These are phyloP conservation scores for Apamea epomidion DNA, from an alignment of 2,888 invertebrate species.

Conservation along the genomic window DNA sequence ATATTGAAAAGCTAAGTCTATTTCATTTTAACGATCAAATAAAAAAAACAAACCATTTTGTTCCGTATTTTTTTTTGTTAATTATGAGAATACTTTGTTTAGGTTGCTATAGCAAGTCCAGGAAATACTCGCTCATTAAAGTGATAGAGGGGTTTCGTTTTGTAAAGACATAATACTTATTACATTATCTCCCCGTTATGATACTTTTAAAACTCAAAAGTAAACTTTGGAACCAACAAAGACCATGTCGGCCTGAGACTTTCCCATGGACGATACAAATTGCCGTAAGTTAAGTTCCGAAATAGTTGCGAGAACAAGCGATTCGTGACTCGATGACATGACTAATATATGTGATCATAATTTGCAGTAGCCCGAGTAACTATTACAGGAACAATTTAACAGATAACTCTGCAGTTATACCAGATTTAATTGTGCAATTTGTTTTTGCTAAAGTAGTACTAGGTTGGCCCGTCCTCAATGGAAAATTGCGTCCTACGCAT, in stretches of 20 bases:
- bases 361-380: constrained; percentile 32
- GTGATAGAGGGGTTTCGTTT: background rate
- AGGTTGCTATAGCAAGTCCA: background rate
- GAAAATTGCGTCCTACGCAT: constrained; percentile 10
- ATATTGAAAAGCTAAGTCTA: background rate
- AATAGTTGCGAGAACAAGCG: constrained; percentile 35
- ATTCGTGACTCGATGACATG: constrained; percentile 50
- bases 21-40: background rate
- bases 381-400: constrained; percentile 15
- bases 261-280: constrained; percentile 31
- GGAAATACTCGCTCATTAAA: constrained; percentile 2
- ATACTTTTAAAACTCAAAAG: background rate
- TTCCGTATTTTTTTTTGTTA: background rate
- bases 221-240: background rate
- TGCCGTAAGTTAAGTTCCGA: constrained; percentile 28
- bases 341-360: constrained; percentile 49
- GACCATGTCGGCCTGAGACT: constrained; percentile 10
- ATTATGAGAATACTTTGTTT: background rate
- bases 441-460: background rate
- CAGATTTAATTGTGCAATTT: background rate
- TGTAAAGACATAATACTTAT: background rate
- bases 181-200: background rate
- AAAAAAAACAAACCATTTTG: background rate
- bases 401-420: background rate
- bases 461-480: constrained; percentile 4